Percentiles rank a stretch among this genome's conserved stretches.
These are phyloP conservation scores for Chiridota heheva DNA, from an alignment of 35 echinoderm and acorn worm genomes.

Conservation along the genomic window DNA sequence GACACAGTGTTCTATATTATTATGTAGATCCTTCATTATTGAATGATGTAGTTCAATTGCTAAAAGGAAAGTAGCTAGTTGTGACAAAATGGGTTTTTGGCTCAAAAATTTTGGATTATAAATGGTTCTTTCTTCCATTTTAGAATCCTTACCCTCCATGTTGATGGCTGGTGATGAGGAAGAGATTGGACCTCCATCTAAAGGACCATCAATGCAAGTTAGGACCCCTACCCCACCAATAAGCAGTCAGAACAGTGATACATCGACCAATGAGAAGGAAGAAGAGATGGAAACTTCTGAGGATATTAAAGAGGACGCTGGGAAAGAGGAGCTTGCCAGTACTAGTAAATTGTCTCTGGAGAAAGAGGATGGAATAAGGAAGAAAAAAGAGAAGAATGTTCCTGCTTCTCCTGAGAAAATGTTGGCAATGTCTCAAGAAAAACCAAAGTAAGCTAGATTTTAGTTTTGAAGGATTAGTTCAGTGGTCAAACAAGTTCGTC, in stretches of 20 bases:
- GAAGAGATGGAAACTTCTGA: not conserved
- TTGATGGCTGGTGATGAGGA: conserved; percentile 98
- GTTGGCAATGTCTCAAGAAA: conserved; percentile 41
- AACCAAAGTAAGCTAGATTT: conserved; percentile 69
- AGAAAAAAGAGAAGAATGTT: conserved; percentile 51
- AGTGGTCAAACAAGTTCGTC: too few species aligned
- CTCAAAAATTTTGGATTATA: too few species aligned
- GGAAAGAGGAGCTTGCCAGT: not conserved
- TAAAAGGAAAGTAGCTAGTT: too few species aligned
- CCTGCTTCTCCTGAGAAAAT: conserved; percentile 39
- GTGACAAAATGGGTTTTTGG: too few species aligned
- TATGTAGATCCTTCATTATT: too few species aligned
- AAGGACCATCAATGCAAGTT: conserved; percentile 47
- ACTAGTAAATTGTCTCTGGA: conserved; percentile 2
- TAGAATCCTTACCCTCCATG: conserved; percentile 74
- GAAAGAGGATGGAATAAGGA: conserved; percentile 39
- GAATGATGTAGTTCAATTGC: too few species aligned
- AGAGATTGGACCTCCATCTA: conserved; percentile 55
- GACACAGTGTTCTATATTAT: too few species aligned
- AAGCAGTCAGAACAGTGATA: conserved; percentile 55
- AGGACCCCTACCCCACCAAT: conserved; percentile 60
- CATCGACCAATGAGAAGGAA: not conserved
- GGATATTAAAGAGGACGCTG: not conserved
- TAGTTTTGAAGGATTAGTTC: not conserved
- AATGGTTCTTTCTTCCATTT: too few species aligned